phyloP scores from a whole-genome alignment of 1,140 invertebrate species.

The Brachystomella parvula region DNA sequence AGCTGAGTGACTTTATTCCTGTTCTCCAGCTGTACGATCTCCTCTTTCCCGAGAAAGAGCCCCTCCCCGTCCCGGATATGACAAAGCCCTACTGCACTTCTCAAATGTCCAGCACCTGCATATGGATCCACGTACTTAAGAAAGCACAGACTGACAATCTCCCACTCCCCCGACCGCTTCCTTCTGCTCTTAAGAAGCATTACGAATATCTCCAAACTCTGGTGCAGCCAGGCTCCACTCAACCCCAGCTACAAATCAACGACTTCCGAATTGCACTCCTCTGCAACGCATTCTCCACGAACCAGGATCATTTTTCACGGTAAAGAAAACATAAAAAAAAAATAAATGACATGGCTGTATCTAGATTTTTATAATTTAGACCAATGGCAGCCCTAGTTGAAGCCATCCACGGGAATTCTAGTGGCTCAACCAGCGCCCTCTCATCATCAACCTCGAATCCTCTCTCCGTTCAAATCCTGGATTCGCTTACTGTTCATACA shows the following conservation, averaged over 20 bases:
- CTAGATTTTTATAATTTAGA: conserved; percentile 49
- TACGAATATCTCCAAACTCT: conserved; percentile 54
- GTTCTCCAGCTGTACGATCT: conserved; percentile 86
- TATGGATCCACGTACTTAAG: conserved; percentile 91
- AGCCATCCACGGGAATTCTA: conserved; percentile 66
- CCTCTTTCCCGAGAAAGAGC: conserved; percentile 74
- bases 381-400: conserved; percentile 85
- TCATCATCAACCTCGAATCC: conserved; percentile 79
- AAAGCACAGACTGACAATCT: conserved; percentile 74
- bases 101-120: conserved; percentile 87
- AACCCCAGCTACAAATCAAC: conserved; percentile 31
- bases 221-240: conserved; percentile 27
- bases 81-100: conserved; percentile 76
- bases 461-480: conserved; percentile 81
- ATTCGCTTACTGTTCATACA: conserved; percentile 90
- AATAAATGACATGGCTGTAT: conserved; percentile 35
- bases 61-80: conserved; percentile 79
- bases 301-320: conserved; percentile 67
- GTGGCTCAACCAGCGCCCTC: conserved; percentile 49
- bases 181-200: conserved; percentile 72
- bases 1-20: conserved; percentile 78
- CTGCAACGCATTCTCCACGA: conserved; percentile 89
- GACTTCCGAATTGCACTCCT: conserved; percentile 63
- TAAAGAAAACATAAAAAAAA: conserved; percentile 12
- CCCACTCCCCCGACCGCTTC: conserved; percentile 68